Conservation (phyloP, 35 echinoderm and acorn worm species). For the Amphiura filiformis region DNA sequence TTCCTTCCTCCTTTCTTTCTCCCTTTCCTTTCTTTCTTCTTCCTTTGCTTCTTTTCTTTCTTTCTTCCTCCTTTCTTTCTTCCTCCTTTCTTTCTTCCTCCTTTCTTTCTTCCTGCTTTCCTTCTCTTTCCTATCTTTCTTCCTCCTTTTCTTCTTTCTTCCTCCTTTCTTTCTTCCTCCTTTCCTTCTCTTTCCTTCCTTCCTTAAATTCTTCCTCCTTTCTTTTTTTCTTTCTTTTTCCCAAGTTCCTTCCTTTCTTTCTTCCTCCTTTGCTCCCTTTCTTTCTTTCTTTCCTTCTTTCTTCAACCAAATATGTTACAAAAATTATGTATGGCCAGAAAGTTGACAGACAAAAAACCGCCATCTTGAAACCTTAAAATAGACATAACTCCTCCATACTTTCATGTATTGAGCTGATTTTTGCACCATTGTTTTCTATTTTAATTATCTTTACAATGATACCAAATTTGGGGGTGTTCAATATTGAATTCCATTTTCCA, state of each 20-base stretch:
- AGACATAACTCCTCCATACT: too few relatives aligned
- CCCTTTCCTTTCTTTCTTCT: background rate
- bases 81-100: background rate
- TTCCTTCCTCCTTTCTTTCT: conserved; percentile 23
- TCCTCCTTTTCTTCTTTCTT: background rate
- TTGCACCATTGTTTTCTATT: too few relatives aligned
- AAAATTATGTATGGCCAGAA: background rate
- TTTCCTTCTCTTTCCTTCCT: background rate
- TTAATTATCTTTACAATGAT: too few relatives aligned
- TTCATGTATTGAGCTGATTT: too few relatives aligned
- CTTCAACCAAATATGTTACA: background rate
- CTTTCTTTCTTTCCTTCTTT: background rate
- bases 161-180: background rate
- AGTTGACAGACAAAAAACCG: too few relatives aligned
- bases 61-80: background rate
- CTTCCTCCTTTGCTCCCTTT: too few relatives aligned
- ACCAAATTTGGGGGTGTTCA: too few relatives aligned
- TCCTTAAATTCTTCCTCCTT: background rate
- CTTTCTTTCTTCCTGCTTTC: background rate
- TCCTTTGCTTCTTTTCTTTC: background rate
- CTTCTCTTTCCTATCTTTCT: too few relatives aligned
- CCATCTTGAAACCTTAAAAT: too few relatives aligned
- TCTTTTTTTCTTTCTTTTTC: too few relatives aligned
- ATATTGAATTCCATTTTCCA: too few relatives aligned
- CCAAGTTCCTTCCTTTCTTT: too few relatives aligned